Base-by-base conservation (phyloP, 2,113 vertebrate species). In the Actinemys pallida region DNA sequence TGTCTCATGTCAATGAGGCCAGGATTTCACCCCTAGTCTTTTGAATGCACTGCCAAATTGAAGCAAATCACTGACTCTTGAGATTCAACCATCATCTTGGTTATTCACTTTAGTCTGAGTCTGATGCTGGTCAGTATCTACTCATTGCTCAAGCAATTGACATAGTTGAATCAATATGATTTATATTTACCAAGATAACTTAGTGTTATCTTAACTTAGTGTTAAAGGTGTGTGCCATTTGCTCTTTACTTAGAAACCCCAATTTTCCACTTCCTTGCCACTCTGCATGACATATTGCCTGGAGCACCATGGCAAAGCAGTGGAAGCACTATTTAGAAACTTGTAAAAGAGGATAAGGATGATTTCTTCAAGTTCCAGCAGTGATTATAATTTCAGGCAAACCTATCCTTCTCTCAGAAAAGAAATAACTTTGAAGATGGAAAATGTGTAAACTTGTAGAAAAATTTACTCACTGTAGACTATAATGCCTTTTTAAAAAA, bases 221-320 rank as follows among this genome's bases (percentile, higher is more conserved):
- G 42, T 78, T 78, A 47, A 78, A 78, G 92, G 75, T 47, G 93
- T 95, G 96, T 96, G 90, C 94, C 96, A 97, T 91, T 92, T 95
- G 92, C 92, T 96, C 75, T 95, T 90, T 90, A 89, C 91, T 94
- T 91, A 96, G 89, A 94, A 95, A 76, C 95, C 95, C 96, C 95
- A 95, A 97, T 96, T 96, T 96, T 96, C 96, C 95, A 96, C 91
- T 91, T 89, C 90, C 76, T 90, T 92, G 65, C 2, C 35, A 84
- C 50, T 85, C 35, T 91, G 96, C 94, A 93, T 90, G 62, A 87
- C 85, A 90, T 83, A 97, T 90, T 88, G 95, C 90, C 92, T 89
- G 53, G 83, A 91, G 95, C 88, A 92, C 69, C 56, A 50, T 9
- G 52, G 88, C 89, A 84, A 79, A 93, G 54, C 82, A 75, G 10